A percentile compares a stretch with the other conserved stretches of the same genome.
phyloP scores from a whole-genome alignment of 2,888 invertebrate genomes.

The Ischnura elegans region DNA sequence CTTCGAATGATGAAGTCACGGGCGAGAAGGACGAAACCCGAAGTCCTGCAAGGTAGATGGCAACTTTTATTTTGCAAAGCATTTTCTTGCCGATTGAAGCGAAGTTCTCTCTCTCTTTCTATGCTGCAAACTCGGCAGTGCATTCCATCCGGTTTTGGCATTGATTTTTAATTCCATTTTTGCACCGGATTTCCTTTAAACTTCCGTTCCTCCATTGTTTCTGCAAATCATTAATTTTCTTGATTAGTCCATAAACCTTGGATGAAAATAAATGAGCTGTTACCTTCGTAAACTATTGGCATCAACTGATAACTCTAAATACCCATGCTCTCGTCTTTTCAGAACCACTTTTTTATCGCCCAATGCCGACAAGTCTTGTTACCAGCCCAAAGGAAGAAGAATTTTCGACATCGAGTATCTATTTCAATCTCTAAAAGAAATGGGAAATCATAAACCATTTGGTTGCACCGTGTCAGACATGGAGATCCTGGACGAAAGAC shows the following conservation, averaged over 20 bases:
- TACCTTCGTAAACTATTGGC: background rate
- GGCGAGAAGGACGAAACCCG: background rate
- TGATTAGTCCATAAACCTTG: background rate
- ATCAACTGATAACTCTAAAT: background rate
- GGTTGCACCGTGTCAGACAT: background rate
- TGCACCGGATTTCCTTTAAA: background rate
- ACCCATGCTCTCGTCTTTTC: background rate
- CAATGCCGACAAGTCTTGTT: background rate
- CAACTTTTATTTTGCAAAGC: background rate
- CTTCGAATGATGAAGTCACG: background rate
- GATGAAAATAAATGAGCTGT: too few species aligned
- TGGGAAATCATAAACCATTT: background rate
- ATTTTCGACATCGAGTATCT: background rate
- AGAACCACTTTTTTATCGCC: background rate
- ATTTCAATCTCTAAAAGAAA: background rate
- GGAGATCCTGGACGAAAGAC: background rate
- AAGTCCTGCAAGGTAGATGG: conserved; percentile 9
- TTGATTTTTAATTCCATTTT: background rate
- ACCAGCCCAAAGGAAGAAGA: background rate
- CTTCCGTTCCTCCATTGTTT: background rate
- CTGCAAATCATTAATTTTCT: background rate
- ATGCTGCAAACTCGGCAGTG: too few species aligned
- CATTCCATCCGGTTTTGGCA: too few species aligned
- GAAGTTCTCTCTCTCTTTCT: too few species aligned
- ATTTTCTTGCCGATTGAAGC: background rate